phyloP scores from a whole-genome alignment of 53 echinoderm and acorn worm genomes.

The Astropecten irregularis region DNA sequence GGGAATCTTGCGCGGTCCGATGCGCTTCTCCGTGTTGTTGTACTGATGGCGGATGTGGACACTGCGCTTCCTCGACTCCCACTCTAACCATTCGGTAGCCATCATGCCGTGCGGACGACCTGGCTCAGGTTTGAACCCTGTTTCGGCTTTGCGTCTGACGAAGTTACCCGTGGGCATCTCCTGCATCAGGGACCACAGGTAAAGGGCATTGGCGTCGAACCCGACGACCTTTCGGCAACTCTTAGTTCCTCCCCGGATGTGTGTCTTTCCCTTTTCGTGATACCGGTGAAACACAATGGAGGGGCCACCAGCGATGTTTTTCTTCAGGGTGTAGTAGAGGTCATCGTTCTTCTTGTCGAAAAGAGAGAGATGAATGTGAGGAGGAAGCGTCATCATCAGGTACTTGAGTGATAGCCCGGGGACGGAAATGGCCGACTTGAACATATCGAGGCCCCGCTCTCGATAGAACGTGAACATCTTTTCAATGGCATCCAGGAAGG shows the following conservation, averaged over 20 bases:
- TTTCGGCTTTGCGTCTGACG: no score
- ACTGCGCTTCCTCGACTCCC: background rate
- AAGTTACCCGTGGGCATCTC: no score
- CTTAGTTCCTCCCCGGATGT: no score
- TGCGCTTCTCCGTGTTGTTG: slow-evolving; percentile 42
- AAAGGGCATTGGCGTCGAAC: no score
- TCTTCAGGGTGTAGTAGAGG: slow-evolving; percentile 34
- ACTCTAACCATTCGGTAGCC: slow-evolving; percentile 59
- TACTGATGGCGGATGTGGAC: slow-evolving; percentile 28
- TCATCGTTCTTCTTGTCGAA: background rate
- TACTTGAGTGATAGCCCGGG: slow-evolving; percentile 30
- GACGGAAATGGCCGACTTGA: slow-evolving; percentile 45
- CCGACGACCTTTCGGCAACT: no score
- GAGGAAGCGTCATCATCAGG: background rate
- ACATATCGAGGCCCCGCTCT: slow-evolving; percentile 22
- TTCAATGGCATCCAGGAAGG: slow-evolving; percentile 40
- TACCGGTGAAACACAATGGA: slow-evolving; percentile 18
- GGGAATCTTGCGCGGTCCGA: slow-evolving; percentile 18
- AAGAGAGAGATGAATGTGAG: background rate
- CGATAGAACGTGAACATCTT: slow-evolving; percentile 46
- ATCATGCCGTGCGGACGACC: background rate
- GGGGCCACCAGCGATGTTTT: background rate
- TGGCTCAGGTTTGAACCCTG: no score
- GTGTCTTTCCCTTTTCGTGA: no score
- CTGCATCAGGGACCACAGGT: no score